phyloP scores from a whole-genome alignment of 53 echinoderm and acorn worm genomes.

The Crossaster papposus region DNA sequence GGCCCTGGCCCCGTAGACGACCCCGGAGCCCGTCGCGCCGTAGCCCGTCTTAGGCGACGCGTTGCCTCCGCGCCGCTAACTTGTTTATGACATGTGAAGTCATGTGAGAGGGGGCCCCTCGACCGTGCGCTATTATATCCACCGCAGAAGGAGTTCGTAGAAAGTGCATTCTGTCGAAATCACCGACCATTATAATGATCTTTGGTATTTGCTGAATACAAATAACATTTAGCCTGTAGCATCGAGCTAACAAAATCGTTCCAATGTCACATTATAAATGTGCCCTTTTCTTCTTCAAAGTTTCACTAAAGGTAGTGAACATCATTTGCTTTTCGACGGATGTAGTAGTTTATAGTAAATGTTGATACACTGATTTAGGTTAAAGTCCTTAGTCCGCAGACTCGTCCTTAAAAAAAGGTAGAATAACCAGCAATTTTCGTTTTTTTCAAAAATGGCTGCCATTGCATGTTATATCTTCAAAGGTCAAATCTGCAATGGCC shows the following conservation, averaged over 20 bases:
- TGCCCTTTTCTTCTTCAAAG: neutral
- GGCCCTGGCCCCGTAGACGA: neutral
- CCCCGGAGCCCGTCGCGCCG: neutral
- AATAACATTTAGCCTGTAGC: neutral
- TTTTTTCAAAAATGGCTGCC: too few species aligned
- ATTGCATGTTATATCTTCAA: too few species aligned
- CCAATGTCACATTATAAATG: neutral
- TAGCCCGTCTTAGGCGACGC: constrained; percentile 8
- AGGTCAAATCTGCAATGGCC: too few species aligned
- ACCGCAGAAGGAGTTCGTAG: neutral
- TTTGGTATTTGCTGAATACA: neutral
- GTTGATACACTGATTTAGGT: too few species aligned
- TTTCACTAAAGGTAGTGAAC: too few species aligned
- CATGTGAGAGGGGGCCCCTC: constrained; percentile 44
- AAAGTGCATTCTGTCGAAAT: constrained; percentile 18
- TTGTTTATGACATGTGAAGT: constrained; percentile 64
- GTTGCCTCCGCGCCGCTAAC: constrained; percentile 31
- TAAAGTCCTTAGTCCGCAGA: too few species aligned
- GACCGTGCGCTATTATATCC: constrained; percentile 13
- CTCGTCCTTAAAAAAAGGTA: too few species aligned
- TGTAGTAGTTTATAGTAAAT: too few species aligned
- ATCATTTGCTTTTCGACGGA: too few species aligned
- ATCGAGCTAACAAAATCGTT: neutral
- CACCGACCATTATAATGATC: neutral
- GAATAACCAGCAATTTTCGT: too few species aligned